Conservation (phyloP, 2,113 vertebrate species). For the Tragelaphus buxtoni region DNA sequence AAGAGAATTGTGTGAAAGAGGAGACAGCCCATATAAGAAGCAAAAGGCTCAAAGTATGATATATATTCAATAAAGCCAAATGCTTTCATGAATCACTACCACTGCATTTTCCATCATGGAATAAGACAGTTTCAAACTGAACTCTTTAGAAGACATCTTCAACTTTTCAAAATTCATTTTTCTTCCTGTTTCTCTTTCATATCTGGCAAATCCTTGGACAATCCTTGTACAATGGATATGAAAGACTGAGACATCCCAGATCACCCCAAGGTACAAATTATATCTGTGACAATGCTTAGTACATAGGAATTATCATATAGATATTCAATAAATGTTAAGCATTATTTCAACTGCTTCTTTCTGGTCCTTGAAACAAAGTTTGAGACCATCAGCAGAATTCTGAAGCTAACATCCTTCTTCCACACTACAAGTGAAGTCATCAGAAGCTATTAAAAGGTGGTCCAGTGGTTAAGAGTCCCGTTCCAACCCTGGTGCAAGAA, state of each 20-base stretch:
- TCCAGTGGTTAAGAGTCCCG: neutral
- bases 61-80: neutral
- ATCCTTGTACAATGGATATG: neutral
- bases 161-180: neutral
- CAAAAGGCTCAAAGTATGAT: neutral
- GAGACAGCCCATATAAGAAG: neutral
- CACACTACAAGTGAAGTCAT: neutral
- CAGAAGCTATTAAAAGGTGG: neutral
- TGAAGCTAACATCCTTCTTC: constrained; percentile 8
- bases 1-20: neutral
- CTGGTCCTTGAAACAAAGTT: neutral
- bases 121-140: neutral
- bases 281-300: neutral
- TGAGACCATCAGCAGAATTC: constrained; percentile 13
- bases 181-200: neutral
- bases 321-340: neutral
- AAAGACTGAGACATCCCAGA: neutral
- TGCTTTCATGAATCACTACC: neutral
- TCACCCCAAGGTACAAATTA: neutral
- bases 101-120: neutral
- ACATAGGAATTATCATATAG: neutral
- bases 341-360: constrained; percentile 12
- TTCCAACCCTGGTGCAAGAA: neutral
- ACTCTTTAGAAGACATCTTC: neutral
- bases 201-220: neutral